Evolutionary conservation across 2,888 invertebrate genomes (phyloP).

Genomic region (Pasiphila rectangulata): DNA sequence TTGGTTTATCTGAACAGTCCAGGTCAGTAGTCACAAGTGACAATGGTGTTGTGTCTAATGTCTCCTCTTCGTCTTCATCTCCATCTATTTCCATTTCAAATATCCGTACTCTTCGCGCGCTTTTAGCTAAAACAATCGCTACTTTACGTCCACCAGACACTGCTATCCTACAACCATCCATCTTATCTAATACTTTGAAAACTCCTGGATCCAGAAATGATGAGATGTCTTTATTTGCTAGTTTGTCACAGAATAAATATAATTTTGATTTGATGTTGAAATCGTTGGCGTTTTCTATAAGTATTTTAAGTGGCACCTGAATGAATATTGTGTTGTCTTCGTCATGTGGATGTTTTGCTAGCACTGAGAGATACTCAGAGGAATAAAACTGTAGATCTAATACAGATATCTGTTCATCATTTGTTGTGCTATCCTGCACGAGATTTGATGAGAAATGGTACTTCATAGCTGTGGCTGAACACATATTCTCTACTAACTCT

Average conservation of each 20-base stretch:
- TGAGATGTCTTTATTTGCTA: conserved; percentile 76
- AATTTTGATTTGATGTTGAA: conserved; percentile 62
- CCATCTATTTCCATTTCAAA: conserved; percentile 97
- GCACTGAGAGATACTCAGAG: conserved; percentile 84
- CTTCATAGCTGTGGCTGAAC: conserved; percentile 72
- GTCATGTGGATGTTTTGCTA: conserved; percentile 79
- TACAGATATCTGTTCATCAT: conserved; percentile 68
- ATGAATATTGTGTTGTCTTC: conserved; percentile 70
- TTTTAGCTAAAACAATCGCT: conserved; percentile 91
- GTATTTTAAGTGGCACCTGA: conserved; percentile 71
- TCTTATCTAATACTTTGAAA: conserved; percentile 83
- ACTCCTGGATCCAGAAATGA: conserved; percentile 74
- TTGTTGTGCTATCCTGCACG: conserved; percentile 51
- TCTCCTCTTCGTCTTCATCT: conserved; percentile 90
- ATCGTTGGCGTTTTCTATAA: conserved; percentile 66
- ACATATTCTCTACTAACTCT: conserved; percentile 61
- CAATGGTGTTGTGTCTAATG: conserved; percentile 68
- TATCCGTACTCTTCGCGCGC: conserved; percentile 88
- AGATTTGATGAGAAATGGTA: conserved; percentile 75
- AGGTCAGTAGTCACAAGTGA: conserved; percentile 57
- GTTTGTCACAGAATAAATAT: conserved; percentile 66
- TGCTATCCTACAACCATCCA: conserved; percentile 85
- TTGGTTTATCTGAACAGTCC: conserved; percentile 48
- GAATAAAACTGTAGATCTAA: conserved; percentile 90
- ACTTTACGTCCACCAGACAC: conserved; percentile 93